These are phyloP conservation scores for Morpho achilles DNA, from an alignment of 2,888 invertebrate genomes.

Conservation along the genomic window DNA sequence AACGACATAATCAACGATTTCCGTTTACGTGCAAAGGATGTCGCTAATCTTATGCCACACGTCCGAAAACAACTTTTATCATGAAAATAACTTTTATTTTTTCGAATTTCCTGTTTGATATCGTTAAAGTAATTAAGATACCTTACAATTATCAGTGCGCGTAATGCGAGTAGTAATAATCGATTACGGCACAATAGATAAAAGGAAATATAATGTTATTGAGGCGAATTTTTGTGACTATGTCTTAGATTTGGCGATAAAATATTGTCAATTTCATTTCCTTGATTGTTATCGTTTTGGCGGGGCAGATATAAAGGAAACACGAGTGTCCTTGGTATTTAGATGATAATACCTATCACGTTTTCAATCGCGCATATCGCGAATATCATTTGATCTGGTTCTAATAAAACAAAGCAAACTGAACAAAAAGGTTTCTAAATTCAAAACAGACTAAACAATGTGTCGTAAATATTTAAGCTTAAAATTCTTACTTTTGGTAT, in stretches of 20 bases:
- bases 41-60: slow-evolving; percentile 23
- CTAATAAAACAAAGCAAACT: not conserved
- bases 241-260: slow-evolving; percentile 4
- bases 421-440: no score
- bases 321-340: not conserved
- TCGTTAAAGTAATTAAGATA: slow-evolving; percentile 6
- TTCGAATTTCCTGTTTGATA: slow-evolving; percentile 7
- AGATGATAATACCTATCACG: not conserved
- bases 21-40: slow-evolving; percentile 29
- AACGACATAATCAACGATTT: slow-evolving; percentile 21
- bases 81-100: slow-evolving; percentile 8
- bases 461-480: no score
- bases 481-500: slow-evolving; percentile 25
- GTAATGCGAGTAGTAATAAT: slow-evolving; percentile 13
- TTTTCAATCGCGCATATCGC: not conserved
- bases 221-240: not conserved
- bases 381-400: not conserved
- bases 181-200: slow-evolving; percentile 6
- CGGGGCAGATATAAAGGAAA: slow-evolving; percentile 6
- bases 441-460: no score
- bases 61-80: slow-evolving; percentile 18
- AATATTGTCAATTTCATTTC: slow-evolving; percentile 10
- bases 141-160: slow-evolving; percentile 3
- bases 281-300: slow-evolving; percentile 9
- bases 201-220: not conserved